Conservation (phyloP, 2,888 invertebrate genomes). For the Amblyteles armatorius region DNA sequence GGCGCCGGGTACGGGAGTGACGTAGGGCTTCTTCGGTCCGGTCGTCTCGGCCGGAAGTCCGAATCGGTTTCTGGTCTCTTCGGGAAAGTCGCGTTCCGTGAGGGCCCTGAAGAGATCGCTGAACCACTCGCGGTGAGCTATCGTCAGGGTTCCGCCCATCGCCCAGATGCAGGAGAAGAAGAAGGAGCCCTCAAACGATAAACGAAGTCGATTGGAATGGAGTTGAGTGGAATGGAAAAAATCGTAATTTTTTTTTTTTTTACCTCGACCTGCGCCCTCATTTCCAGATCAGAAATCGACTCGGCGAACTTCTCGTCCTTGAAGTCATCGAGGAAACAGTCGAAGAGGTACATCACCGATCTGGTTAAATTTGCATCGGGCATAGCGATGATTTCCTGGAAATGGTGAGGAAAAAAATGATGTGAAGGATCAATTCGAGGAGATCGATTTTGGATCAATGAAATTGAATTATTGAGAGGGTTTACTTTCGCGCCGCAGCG, state of each 20-base stretch:
- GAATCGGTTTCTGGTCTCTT: conserved; percentile 86
- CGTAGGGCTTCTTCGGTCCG: conserved; percentile 89
- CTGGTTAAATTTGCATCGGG: conserved; percentile 93
- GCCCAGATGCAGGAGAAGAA: conserved; percentile 97
- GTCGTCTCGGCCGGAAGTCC: conserved; percentile 86
- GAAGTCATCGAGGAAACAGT: conserved; percentile 95
- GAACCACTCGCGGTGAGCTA: conserved; percentile 91
- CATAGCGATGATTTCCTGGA: conserved; percentile 94
- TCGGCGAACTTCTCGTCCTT: conserved; percentile 90
- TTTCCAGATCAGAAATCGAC: conserved; percentile 90
- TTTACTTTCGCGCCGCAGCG: conserved; percentile 89
- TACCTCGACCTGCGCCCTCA: conserved; percentile 94
- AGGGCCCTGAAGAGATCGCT: conserved; percentile 90
- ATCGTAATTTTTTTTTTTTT: background rate
- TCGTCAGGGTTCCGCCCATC: conserved; percentile 92
- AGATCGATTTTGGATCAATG: background rate
- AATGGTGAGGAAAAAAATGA: conserved; percentile 56
- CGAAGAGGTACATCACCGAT: conserved; percentile 94
- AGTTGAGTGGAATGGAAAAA: no score
- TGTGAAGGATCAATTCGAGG: background rate
- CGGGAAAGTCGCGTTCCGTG: conserved; percentile 92
- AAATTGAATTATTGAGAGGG: background rate
- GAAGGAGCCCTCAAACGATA: conserved; percentile 90
- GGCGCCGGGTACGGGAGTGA: conserved; percentile 92
- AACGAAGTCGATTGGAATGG: background rate